Conservation (phyloP, 1,140 invertebrate species). For the Hyposmocoma kahamanoa region DNA sequence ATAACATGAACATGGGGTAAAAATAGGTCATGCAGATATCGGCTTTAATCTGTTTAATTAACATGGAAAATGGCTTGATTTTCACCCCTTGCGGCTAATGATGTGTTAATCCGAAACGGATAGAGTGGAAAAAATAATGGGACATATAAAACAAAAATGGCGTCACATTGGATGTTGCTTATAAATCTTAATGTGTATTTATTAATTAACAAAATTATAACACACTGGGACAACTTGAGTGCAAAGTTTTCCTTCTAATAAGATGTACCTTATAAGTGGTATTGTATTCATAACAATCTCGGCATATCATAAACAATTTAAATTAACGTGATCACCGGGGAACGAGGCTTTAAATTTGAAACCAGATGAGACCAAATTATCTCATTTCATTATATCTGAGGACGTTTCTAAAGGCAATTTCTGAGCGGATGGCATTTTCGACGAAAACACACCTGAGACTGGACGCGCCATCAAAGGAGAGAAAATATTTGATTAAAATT, state of each 20-base stretch:
- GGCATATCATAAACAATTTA: neutral
- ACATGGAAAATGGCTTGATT: slow-evolving; percentile 39
- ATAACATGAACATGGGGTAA: slow-evolving; percentile 23
- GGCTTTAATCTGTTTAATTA: slow-evolving; percentile 44
- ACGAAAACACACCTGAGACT: neutral
- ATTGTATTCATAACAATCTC: too few relatives aligned
- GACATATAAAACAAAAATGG: too few relatives aligned
- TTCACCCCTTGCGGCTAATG: slow-evolving; percentile 33
- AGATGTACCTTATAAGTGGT: too few relatives aligned
- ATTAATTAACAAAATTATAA: too few relatives aligned
- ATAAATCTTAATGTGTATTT: too few relatives aligned
- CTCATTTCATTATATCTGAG: neutral
- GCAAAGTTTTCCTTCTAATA: too few relatives aligned
- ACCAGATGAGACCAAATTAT: neutral
- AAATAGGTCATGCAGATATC: slow-evolving; percentile 40
- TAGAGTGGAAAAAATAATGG: slow-evolving; percentile 7
- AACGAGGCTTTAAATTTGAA: neutral
- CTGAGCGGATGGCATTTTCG: neutral
- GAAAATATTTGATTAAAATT: neutral
- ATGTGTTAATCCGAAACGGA: slow-evolving; percentile 30
- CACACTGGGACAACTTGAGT: too few relatives aligned
- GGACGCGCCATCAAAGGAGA: neutral
- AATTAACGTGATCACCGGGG: neutral
- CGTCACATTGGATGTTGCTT: too few relatives aligned
- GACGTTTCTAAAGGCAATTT: neutral